phyloP scores from a whole-genome alignment of 2,888 invertebrate genomes.

The Ophraella communa region DNA sequence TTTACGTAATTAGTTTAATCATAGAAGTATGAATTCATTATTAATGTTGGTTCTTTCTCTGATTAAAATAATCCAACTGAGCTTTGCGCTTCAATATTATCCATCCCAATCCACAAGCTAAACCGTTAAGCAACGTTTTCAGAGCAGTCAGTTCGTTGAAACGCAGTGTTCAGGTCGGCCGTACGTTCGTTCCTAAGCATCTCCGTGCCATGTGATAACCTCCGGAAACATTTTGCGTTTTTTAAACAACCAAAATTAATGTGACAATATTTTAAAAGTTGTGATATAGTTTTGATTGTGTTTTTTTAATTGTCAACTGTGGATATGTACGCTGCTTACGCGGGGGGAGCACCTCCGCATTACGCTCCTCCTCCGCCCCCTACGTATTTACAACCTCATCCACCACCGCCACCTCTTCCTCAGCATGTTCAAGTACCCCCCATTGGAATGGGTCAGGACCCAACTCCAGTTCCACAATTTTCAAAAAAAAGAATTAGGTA shows the following conservation, averaged over 20 bases:
- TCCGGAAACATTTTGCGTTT: background rate
- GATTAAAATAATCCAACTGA: conserved; percentile 1
- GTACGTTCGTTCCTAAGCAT: background rate
- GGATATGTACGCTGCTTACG: conserved; percentile 61
- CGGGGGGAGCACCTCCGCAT: conserved; percentile 60
- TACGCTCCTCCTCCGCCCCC: conserved; percentile 61
- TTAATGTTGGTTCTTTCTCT: background rate
- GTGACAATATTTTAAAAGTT: conserved; percentile 12
- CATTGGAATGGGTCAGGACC: conserved; percentile 52
- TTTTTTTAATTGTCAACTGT: conserved; percentile 27
- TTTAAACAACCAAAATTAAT: background rate
- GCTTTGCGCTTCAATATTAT: conserved; percentile 8
- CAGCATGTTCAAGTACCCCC: conserved; percentile 47
- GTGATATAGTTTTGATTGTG: conserved; percentile 26
- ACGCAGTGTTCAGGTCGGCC: background rate
- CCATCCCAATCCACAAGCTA: conserved; percentile 5
- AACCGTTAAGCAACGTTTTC: conserved; percentile 18
- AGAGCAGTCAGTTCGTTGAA: conserved; percentile 30
- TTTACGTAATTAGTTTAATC: too few relatives aligned
- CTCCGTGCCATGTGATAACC: conserved; percentile 19
- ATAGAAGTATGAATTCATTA: too few relatives aligned
- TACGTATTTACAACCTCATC: conserved; percentile 58
- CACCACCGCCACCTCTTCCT: conserved; percentile 52
- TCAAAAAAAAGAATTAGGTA: conserved; percentile 57
- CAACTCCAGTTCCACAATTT: conserved; percentile 57